These are phyloP conservation scores for Cephus sareptanus DNA, from an alignment of 2,888 invertebrate species.

Conservation along the genomic window DNA sequence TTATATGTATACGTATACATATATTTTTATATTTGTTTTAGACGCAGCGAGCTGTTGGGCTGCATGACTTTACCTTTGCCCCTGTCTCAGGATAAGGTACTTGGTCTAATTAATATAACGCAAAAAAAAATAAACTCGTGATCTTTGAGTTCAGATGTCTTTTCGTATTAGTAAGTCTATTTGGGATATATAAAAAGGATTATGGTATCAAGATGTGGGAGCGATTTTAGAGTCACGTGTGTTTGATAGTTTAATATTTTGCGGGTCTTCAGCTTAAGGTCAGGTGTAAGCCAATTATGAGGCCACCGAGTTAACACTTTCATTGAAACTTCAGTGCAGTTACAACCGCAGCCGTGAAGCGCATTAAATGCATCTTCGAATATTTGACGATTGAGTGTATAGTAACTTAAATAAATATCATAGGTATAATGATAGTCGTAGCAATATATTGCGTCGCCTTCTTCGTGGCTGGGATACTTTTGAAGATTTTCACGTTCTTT, in stretches of 20 bases:
- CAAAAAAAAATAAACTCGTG: no score
- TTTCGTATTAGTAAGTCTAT: no score
- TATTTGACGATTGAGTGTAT: no score
- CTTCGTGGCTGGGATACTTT: conserved; percentile 55
- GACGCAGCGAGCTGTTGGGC: conserved; percentile 93
- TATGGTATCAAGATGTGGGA: neutral
- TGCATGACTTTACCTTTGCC: conserved; percentile 92
- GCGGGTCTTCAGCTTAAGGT: conserved; percentile 47
- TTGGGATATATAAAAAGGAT: no score
- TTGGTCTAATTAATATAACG: no score
- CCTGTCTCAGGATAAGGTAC: conserved; percentile 80
- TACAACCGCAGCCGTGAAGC: no score
- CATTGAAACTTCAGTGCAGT: no score
- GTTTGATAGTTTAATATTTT: neutral
- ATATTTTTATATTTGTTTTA: conserved; percentile 71
- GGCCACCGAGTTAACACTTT: neutral
- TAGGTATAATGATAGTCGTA: conserved; percentile 55
- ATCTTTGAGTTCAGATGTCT: no score
- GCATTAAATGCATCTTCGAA: no score
- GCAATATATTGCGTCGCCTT: conserved; percentile 62
- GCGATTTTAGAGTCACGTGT: conserved; percentile 12
- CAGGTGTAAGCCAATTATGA: conserved; percentile 57
- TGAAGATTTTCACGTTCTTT: conserved; percentile 57
- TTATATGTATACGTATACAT: conserved; percentile 9
- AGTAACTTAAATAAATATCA: neutral